Percentiles rank a stretch among this genome's conserved stretches.
These are phyloP conservation scores for Empis stercorea DNA, from an alignment of 2,888 invertebrate genomes.

Conservation along the genomic window DNA sequence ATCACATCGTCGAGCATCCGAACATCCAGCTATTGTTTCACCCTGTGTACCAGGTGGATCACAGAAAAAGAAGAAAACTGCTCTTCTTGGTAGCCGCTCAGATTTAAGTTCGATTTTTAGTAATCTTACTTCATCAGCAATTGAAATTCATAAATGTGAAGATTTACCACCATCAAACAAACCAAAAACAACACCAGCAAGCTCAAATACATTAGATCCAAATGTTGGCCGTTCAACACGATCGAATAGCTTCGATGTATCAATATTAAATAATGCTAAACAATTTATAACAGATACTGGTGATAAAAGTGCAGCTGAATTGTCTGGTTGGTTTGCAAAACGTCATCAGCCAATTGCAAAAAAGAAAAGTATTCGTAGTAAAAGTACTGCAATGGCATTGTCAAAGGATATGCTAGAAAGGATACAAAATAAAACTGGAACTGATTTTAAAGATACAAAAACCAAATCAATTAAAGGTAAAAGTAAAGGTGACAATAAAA, in stretches of 20 bases:
- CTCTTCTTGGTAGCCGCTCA: constrained; percentile 69
- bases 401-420: constrained; percentile 49
- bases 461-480: constrained; percentile 29
- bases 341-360: constrained; percentile 64
- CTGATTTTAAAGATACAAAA: constrained; percentile 26
- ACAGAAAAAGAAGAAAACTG: constrained; percentile 34
- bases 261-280: constrained; percentile 46
- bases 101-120: constrained; percentile 64
- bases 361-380: constrained; percentile 42
- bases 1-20: constrained; percentile 53
- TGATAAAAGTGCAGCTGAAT: constrained; percentile 39
- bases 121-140: constrained; percentile 61
- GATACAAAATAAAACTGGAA: constrained; percentile 39
- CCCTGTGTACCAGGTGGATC: constrained; percentile 22
- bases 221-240: constrained; percentile 46
- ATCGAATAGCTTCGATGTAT: constrained; percentile 75
- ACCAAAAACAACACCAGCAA: constrained; percentile 17
- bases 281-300: constrained; percentile 35
- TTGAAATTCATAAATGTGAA: constrained; percentile 61
- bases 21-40: constrained; percentile 46
- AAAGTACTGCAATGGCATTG: constrained; percentile 36
- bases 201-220: constrained; percentile 27
- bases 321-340: constrained; percentile 63
- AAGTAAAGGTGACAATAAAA: constrained; percentile 29
- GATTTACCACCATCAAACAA: constrained; percentile 28